Conservation (phyloP, 2,888 invertebrate species). For the Xylophagus ater region DNA sequence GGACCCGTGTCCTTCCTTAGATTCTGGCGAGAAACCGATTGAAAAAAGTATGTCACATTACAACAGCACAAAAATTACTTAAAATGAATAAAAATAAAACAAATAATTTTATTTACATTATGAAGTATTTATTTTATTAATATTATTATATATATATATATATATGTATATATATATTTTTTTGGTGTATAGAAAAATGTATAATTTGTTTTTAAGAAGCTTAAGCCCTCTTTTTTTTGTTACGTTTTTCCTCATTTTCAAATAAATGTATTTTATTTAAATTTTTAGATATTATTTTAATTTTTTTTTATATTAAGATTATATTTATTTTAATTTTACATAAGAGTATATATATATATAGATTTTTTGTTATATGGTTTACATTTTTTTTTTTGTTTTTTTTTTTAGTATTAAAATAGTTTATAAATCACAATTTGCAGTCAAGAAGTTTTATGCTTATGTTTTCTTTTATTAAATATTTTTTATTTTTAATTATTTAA, state of each 20-base stretch:
- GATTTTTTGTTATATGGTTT: slow-evolving; percentile 2
- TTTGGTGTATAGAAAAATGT: slow-evolving; percentile 12
- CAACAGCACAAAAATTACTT: no score
- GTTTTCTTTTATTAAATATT: no score
- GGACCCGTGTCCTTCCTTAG: no score
- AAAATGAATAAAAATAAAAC: no score
- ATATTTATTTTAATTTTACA: neutral
- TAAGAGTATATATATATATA: neutral
- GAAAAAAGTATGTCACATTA: no score
- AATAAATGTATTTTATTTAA: neutral
- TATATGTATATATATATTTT: no score
- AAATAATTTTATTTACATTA: no score
- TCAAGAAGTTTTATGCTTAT: no score
- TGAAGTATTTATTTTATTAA: no score
- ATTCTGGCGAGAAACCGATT: no score
- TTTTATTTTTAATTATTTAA: no score
- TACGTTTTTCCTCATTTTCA: neutral
- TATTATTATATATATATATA: no score
- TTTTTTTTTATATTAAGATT: neutral
- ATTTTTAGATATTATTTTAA: neutral
- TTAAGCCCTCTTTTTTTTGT: neutral
- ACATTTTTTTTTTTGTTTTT: slow-evolving; percentile 1
- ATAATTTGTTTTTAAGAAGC: slow-evolving; percentile 9
- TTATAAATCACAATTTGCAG: slow-evolving; percentile 15
- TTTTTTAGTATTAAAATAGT: slow-evolving; percentile 10